Conservation (phyloP, 2,888 invertebrate genomes). For the Mechanitis messenoides region DNA sequence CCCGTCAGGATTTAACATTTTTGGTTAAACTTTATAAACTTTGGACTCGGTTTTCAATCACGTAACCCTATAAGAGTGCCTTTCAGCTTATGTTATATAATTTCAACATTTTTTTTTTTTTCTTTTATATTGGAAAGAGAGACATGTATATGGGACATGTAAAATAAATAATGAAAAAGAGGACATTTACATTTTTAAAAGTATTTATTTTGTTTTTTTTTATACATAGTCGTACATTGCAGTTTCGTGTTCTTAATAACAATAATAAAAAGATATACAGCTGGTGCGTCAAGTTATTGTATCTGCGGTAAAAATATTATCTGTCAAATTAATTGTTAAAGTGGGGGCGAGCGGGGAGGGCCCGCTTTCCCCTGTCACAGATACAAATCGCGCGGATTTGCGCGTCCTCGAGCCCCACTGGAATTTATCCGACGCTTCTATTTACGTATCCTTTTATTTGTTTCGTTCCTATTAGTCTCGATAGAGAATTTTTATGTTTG, state of each 20-base stretch:
- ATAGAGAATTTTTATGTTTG: conserved; percentile 77
- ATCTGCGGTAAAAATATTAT: conserved; percentile 43
- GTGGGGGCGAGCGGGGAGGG: conserved; percentile 37
- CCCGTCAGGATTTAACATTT: conserved; percentile 35
- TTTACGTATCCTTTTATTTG: conserved; percentile 77
- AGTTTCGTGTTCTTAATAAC: too few relatives aligned
- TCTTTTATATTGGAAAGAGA: too few relatives aligned
- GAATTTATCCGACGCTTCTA: conserved; percentile 74
- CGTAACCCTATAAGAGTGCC: too few relatives aligned
- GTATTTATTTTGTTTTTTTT: too few relatives aligned
- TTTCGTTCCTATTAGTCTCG: conserved; percentile 75
- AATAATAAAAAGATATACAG: conserved; percentile 10
- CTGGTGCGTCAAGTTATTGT: conserved; percentile 31
- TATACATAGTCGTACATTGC: too few relatives aligned
- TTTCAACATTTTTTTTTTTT: too few relatives aligned
- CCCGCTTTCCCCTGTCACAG: conserved; percentile 69
- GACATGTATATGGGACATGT: too few relatives aligned
- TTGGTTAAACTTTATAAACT: background rate
- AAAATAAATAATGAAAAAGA: too few relatives aligned
- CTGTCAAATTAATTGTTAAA: conserved; percentile 68
- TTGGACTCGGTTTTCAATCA: background rate
- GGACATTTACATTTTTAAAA: too few relatives aligned
- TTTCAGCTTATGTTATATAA: too few relatives aligned
- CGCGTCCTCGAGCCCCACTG: conserved; percentile 72
- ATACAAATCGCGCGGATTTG: conserved; percentile 78